Base-by-base conservation (phyloP, 2,888 invertebrate genomes). In the Scelioninae gen. 1 region DNA sequence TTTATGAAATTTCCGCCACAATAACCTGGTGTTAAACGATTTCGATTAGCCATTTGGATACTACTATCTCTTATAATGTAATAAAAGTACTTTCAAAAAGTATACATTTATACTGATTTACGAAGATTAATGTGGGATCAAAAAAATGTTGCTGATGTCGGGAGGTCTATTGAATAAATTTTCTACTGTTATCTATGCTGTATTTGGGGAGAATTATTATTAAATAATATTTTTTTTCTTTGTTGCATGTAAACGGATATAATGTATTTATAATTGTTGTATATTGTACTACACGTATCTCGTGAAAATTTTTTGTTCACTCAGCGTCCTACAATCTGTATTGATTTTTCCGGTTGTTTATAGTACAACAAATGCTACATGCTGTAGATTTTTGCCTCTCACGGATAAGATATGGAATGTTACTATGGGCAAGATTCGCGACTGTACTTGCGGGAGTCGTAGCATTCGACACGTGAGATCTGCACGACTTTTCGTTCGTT, bases 401-500 rank as follows among this genome's bases (percentile, higher is more conserved):
- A 58, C 53, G 82, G 63, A 72, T 72, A 81, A 82, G 82, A 82
- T 82, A 77, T 76, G 77, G 82, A 76, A 77, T 71, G 75, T 51
- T 51, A 62, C 74, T 63, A 60, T 72, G 62, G 75, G 69, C 74
- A 63, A 75, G 80, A 81, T 81, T 81, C 81, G 75, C 75, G 82
- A 69, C 55, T 38, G 51, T 62, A 75, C 51, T 75, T 75, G 75
- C 82, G 63, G 69, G 66, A 69, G 82, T 63, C 58, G 83, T 68
- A 69, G 63, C 32, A 60, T 82, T 79, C 78, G 79, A 79, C 72
- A 82, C 79, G 82, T 78, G 75, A 84, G 78, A 80, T 82, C 84
- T 83, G 85, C 85, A 84, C 81, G 85, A 84, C 85, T 87, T 86
- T 87, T 86, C 84, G 85, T 86, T 86, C 87, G 85, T 86, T 88